These are phyloP conservation scores for Dysmachus trigonus DNA, from an alignment of 2,888 invertebrate genomes.

Conservation along the genomic window DNA sequence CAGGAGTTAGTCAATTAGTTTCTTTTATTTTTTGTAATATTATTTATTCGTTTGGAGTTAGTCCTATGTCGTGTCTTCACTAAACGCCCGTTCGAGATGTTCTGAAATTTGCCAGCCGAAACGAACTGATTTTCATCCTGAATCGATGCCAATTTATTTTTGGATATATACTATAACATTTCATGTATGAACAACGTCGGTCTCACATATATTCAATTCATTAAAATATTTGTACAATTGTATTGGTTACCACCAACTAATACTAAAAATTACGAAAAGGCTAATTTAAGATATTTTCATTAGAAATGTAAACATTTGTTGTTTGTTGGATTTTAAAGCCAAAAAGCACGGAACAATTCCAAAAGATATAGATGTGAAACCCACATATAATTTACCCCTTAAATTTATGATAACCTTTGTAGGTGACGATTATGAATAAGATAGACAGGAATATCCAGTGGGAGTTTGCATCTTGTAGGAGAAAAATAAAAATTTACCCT, in stretches of 20 bases:
- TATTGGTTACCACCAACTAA: not conserved
- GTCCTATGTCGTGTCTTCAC: constrained; percentile 57
- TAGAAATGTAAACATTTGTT: constrained; percentile 35
- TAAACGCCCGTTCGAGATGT: constrained; percentile 64
- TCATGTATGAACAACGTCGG: constrained; percentile 5
- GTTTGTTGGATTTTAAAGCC: constrained; percentile 14
- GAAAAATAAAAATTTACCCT: not conserved
- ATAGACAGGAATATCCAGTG: too few relatives aligned
- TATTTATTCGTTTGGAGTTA: constrained; percentile 47
- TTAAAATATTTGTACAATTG: constrained; percentile 12
- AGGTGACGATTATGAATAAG: not conserved
- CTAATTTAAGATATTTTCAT: constrained; percentile 50
- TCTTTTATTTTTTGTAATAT: not conserved
- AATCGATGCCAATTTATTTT: constrained; percentile 62
- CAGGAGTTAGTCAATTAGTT: not conserved
- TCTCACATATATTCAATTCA: constrained; percentile 16
- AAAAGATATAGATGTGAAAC: not conserved
- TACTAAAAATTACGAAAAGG: constrained; percentile 49
- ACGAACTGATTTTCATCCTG: constrained; percentile 57
- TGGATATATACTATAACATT: constrained; percentile 56
- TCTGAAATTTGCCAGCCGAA: constrained; percentile 58
- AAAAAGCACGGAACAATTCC: not conserved
- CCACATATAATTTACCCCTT: not conserved
- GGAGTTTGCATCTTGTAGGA: not conserved
- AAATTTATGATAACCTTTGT: too few relatives aligned